Conservation (phyloP, 2,113 vertebrate species). For the Pristiophorus japonicus region DNA sequence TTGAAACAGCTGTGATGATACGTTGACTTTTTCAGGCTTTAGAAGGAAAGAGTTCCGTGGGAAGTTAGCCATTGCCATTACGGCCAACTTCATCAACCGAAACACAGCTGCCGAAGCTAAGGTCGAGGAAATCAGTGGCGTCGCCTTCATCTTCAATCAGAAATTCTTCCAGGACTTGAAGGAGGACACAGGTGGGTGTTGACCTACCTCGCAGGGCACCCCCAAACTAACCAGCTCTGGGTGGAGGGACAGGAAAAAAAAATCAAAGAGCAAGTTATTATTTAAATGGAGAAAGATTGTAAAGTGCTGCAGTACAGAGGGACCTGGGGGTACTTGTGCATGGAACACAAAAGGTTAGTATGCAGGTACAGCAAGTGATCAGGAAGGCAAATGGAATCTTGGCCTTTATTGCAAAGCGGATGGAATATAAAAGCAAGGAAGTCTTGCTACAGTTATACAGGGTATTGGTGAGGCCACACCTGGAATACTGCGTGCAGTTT, state of each 20-base stretch:
- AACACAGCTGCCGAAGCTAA: conserved; percentile 94
- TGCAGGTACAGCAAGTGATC: too few relatives aligned
- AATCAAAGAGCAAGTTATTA: too few relatives aligned
- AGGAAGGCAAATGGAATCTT: too few relatives aligned
- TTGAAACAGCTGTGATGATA: background rate
- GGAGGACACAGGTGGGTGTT: conserved; percentile 80
- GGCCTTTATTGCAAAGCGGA: too few relatives aligned
- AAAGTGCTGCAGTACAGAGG: too few relatives aligned
- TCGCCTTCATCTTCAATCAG: conserved; percentile 98
- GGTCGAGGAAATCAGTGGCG: conserved; percentile 95
- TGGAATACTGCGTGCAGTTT: too few relatives aligned
- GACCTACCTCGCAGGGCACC: background rate
- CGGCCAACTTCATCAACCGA: conserved; percentile 95
- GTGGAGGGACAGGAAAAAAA: background rate
- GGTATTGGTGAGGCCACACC: too few relatives aligned
- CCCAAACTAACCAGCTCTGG: background rate
- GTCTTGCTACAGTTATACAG: too few relatives aligned
- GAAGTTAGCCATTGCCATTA: conserved; percentile 94
- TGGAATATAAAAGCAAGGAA: too few relatives aligned
- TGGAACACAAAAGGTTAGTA: too few relatives aligned
- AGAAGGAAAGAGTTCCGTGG: conserved; percentile 92
- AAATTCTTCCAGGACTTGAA: conserved; percentile 96
- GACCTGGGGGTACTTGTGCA: too few relatives aligned
- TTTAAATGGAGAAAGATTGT: too few relatives aligned
- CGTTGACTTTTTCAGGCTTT: conserved; percentile 66